A percentile compares a stretch with the other conserved stretches of the same genome.
These are phyloP conservation scores for Aldabrachelys gigantea DNA, from an alignment of 2,113 vertebrate species.

Conservation along the genomic window DNA sequence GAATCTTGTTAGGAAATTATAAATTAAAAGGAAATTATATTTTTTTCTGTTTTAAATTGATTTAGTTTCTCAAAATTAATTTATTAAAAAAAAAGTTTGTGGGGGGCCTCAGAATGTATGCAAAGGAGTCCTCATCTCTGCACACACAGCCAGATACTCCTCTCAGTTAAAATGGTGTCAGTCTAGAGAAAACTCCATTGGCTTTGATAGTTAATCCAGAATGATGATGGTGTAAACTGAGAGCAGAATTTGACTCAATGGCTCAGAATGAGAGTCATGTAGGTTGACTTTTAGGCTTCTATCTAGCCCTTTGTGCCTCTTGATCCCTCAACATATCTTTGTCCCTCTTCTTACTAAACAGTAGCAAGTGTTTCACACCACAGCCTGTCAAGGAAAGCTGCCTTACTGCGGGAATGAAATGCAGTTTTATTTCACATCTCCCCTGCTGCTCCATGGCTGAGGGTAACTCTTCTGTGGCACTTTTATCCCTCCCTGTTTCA, in stretches of 20 bases:
- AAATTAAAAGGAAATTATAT: not conserved
- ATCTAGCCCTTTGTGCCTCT: not conserved
- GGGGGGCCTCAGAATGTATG: not conserved
- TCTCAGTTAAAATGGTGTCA: slow-evolving; percentile 14
- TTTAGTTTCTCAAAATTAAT: slow-evolving; percentile 14
- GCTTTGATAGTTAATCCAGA: not conserved
- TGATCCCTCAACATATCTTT: not conserved
- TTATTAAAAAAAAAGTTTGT: not conserved
- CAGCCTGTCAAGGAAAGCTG: not conserved
- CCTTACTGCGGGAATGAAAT: not conserved
- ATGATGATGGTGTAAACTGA: not conserved
- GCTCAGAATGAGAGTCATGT: not conserved
- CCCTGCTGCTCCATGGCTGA: not conserved
- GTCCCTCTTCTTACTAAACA: not conserved
- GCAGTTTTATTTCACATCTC: not conserved
- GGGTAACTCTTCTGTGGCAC: not conserved
- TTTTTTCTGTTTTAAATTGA: not conserved
- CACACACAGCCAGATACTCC: not conserved
- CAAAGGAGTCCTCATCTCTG: not conserved
- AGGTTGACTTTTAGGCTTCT: not conserved
- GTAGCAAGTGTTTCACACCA: not conserved
- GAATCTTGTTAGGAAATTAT: not conserved
- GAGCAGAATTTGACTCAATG: not conserved
- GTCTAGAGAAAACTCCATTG: slow-evolving; percentile 19
- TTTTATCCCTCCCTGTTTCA: not conserved